Evolutionary conservation across 2,888 invertebrate genomes (phyloP).

Genomic region (Chrysodeixis includens): DNA sequence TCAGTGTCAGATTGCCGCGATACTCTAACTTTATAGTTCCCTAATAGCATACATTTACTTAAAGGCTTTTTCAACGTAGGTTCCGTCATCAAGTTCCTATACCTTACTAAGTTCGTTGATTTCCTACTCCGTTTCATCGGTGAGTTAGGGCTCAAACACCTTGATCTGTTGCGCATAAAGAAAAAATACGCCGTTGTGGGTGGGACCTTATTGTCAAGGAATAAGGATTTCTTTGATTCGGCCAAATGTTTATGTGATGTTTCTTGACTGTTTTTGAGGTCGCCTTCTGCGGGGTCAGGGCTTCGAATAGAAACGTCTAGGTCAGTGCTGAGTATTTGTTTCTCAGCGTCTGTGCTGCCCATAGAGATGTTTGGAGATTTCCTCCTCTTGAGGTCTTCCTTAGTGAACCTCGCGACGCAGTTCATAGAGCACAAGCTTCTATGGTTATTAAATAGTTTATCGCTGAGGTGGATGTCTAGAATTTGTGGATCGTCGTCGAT

Average conservation of each 20-base stretch:
- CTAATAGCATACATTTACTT: constrained; percentile 73
- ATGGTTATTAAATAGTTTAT: constrained; percentile 20
- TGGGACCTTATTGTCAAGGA: constrained; percentile 49
- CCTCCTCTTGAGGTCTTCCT: constrained; percentile 40
- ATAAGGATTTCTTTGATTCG: constrained; percentile 26
- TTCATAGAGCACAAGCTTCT: constrained; percentile 72
- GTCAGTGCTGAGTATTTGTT: constrained; percentile 71
- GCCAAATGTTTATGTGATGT: not conserved
- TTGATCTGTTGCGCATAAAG: constrained; percentile 62
- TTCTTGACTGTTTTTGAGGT: constrained; percentile 19
- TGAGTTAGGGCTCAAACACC: constrained; percentile 25
- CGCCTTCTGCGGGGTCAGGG: constrained; percentile 23
- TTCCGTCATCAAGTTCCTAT: constrained; percentile 72
- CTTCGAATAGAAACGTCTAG: constrained; percentile 63
- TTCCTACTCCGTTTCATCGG: constrained; percentile 76
- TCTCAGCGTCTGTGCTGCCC: constrained; percentile 66
- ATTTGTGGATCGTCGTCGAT: constrained; percentile 17
- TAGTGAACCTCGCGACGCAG: constrained; percentile 58
- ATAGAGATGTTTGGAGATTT: constrained; percentile 56
- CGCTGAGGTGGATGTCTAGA: constrained; percentile 16
- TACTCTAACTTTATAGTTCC: constrained; percentile 61
- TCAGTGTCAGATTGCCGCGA: constrained; percentile 39
- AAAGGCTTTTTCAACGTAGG: constrained; percentile 71
- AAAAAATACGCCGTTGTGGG: constrained; percentile 68
- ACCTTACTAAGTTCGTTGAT: constrained; percentile 80